Conservation (phyloP, 2,113 vertebrate species). For the Limanda limanda region DNA sequence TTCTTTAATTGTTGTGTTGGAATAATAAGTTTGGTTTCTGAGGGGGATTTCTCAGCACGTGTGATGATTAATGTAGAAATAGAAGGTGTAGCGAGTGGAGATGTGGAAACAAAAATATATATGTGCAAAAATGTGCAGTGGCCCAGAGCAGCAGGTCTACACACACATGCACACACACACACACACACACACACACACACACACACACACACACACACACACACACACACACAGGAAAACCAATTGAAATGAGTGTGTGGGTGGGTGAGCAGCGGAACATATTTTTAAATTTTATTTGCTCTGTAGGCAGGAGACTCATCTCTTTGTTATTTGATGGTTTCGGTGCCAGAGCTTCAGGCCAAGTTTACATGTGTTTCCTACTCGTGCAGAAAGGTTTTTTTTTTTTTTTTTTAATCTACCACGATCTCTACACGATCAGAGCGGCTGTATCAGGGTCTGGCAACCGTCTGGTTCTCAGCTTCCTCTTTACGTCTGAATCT, state of each 20-base stretch:
- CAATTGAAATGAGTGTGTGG: slow-evolving; percentile 24
- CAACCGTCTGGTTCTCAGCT: background rate
- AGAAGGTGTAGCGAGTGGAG: background rate
- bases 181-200: no score
- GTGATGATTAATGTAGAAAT: background rate
- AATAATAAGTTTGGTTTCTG: background rate
- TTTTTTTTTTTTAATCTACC: slow-evolving; percentile 41
- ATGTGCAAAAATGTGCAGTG: background rate
- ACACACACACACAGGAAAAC: background rate
- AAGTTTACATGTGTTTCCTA: slow-evolving; percentile 9
- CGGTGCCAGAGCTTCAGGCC: background rate
- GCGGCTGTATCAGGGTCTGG: slow-evolving; percentile 10
- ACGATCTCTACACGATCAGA: slow-evolving; percentile 3
- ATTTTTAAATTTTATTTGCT: slow-evolving; percentile 44
- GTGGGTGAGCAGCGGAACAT: slow-evolving; percentile 19
- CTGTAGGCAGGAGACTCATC: slow-evolving; percentile 20
- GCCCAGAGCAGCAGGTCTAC: no score
- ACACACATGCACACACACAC: no score
- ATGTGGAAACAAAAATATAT: background rate
- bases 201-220: no score
- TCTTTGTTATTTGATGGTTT: background rate
- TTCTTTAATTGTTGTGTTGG: background rate
- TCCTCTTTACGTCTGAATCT: background rate
- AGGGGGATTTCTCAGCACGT: no score
- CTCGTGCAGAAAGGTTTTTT: background rate